Evolutionary conservation across 2,888 invertebrate genomes (phyloP).

Genomic region (Callimorpha dominula): DNA sequence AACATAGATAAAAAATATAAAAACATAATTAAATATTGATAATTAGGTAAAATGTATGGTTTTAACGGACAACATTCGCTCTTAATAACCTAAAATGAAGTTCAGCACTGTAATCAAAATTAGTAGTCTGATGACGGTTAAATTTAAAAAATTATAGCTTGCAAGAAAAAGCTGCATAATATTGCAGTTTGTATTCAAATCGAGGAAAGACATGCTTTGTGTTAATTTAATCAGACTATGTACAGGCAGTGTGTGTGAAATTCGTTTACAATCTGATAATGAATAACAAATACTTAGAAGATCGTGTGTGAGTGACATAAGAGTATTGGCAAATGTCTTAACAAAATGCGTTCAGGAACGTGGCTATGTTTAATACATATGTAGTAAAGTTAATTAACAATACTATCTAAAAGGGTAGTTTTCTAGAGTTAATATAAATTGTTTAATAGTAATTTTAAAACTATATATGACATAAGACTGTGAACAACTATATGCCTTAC

Average conservation of each 20-base stretch:
- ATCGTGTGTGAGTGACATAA: no score
- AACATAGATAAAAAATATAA: not conserved
- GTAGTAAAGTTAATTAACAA: no score
- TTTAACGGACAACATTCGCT: not conserved
- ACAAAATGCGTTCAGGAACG: no score
- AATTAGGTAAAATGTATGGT: constrained; percentile 8
- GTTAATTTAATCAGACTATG: not conserved
- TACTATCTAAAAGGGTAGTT: no score
- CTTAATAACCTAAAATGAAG: not conserved
- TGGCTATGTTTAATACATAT: no score
- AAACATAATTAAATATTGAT: constrained; percentile 1
- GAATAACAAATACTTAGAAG: no score
- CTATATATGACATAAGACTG: no score
- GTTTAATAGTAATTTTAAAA: no score
- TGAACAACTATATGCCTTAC: no score
- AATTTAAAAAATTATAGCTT: not conserved
- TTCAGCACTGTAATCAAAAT: constrained; percentile 3
- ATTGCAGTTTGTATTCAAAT: constrained; percentile 14
- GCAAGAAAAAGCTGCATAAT: not conserved
- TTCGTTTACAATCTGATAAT: no score
- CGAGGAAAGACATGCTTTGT: not conserved
- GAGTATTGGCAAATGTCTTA: no score
- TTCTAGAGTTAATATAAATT: no score
- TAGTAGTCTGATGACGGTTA: not conserved
- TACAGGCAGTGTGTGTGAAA: not conserved